Evolutionary conservation across 2,113 vertebrate species (phyloP).

Genomic region (Silurus asotus): DNA sequence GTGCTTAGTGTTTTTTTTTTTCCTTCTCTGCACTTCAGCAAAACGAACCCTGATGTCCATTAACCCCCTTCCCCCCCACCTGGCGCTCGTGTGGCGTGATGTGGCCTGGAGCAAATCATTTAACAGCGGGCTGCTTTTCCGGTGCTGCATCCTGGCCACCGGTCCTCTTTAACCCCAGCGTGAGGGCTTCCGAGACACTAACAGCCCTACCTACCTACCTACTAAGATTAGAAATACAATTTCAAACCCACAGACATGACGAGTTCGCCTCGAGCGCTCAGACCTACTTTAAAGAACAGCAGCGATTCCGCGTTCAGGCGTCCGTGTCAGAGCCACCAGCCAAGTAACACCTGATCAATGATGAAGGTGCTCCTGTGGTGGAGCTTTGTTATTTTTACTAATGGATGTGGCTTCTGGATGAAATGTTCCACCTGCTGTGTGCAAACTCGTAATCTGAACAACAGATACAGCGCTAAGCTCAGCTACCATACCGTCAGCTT

Average conservation of each 20-base stretch:
- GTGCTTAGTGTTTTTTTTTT: background rate
- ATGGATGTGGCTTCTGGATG: background rate
- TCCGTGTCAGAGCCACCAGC: background rate
- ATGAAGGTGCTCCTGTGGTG: background rate
- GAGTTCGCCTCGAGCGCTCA: conserved; percentile 8
- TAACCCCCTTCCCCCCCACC: background rate
- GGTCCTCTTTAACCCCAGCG: conserved; percentile 34
- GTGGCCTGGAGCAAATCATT: conserved; percentile 9
- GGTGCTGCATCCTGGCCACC: conserved; percentile 9
- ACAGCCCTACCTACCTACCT: conserved; percentile 1
- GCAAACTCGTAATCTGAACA: background rate
- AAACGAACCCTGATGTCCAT: background rate
- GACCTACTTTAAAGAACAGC: conserved; percentile 22
- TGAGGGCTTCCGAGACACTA: conserved; percentile 6
- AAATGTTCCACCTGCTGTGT: background rate
- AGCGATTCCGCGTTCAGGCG: background rate
- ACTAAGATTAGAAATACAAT: conserved; percentile 37
- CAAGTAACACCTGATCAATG: background rate
- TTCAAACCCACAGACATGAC: conserved; percentile 9
- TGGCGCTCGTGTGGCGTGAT: conserved; percentile 9
- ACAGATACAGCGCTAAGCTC: background rate
- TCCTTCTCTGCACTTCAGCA: background rate
- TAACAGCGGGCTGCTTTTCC: conserved; percentile 21
- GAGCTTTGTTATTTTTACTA: background rate
- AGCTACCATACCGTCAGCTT: background rate